A percentile compares a stretch with the other conserved stretches of the same genome.
Conservation (phyloP, 2,113 vertebrate genomes). For the Rhea pennata region DNA sequence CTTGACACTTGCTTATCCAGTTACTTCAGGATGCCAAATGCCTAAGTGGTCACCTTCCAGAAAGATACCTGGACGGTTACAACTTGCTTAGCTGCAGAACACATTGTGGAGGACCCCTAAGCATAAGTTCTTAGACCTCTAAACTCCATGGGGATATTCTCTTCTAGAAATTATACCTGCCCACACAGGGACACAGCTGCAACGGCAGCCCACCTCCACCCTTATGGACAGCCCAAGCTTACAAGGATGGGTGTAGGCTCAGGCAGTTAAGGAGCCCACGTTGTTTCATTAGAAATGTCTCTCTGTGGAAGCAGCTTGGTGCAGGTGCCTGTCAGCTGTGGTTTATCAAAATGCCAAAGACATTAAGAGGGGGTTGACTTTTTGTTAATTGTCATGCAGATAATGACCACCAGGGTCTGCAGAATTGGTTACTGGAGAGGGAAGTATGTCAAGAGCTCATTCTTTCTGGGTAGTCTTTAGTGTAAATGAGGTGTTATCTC, state of each 20-base stretch:
- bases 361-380: constrained; percentile 26
- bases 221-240: neutral
- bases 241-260: neutral
- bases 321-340: constrained; percentile 33
- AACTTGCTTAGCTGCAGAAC: neutral
- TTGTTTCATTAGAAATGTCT: neutral
- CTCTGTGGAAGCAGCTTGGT: constrained; percentile 22
- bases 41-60: constrained; percentile 68
- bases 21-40: constrained; percentile 43
- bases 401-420: neutral
- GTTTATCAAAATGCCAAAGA: constrained; percentile 69
- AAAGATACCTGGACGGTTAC: constrained; percentile 65
- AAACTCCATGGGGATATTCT: neutral
- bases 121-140: neutral
- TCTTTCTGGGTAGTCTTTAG: constrained; percentile 1
- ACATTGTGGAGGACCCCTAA: neutral
- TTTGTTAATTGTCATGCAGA: neutral
- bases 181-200: neutral
- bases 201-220: neutral
- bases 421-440: neutral
- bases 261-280: neutral
- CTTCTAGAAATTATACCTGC: neutral
- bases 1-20: constrained; percentile 65
- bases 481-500: constrained; percentile 38
- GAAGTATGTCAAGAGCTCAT: constrained; percentile 11